These are phyloP conservation scores for Eupithecia pulchellata DNA, from an alignment of 2,888 invertebrate species.

Conservation along the genomic window DNA sequence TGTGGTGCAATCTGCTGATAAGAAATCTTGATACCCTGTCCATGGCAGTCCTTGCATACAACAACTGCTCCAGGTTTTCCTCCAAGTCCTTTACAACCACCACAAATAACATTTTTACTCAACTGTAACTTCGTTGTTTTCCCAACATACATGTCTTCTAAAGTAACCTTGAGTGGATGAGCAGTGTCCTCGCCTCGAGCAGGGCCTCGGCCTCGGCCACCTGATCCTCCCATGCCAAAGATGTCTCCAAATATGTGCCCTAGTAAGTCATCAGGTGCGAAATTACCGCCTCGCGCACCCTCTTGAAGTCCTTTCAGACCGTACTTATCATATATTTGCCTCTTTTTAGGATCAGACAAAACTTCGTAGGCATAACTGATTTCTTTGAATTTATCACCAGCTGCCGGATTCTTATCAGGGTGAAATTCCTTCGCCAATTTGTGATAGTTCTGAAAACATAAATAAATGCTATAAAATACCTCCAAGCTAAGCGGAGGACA, in stretches of 20 bases:
- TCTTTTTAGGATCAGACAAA: slow-evolving; percentile 94
- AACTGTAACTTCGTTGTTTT: slow-evolving; percentile 93
- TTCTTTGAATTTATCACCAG: slow-evolving; percentile 97
- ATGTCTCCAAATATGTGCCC: slow-evolving; percentile 87
- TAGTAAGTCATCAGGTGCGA: slow-evolving; percentile 88
- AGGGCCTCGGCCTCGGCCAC: slow-evolving; percentile 83
- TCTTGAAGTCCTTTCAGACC: slow-evolving; percentile 96
- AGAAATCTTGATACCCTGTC: slow-evolving; percentile 90
- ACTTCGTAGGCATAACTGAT: slow-evolving; percentile 98
- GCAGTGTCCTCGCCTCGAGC: slow-evolving; percentile 92
- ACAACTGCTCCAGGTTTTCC: slow-evolving; percentile 88
- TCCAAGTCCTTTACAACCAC: slow-evolving; percentile 91
- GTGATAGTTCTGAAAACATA: slow-evolving; percentile 90
- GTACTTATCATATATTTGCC: slow-evolving; percentile 93
- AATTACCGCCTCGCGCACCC: slow-evolving; percentile 86
- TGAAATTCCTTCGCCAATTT: slow-evolving; percentile 97
- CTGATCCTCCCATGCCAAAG: slow-evolving; percentile 84
- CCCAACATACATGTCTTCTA: slow-evolving; percentile 96
- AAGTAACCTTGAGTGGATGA: slow-evolving; percentile 92
- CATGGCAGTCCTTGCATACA: slow-evolving; percentile 90
- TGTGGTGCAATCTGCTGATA: slow-evolving; percentile 88
- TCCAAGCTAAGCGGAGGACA: slow-evolving; percentile 50
- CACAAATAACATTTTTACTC: slow-evolving; percentile 93
- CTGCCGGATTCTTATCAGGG: slow-evolving; percentile 95
- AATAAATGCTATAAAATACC: slow-evolving; percentile 34